Percentiles rank a stretch among this genome's conserved stretches.
phyloP scores from a whole-genome alignment of 2,113 vertebrate species.

The Pongo abelii region DNA sequence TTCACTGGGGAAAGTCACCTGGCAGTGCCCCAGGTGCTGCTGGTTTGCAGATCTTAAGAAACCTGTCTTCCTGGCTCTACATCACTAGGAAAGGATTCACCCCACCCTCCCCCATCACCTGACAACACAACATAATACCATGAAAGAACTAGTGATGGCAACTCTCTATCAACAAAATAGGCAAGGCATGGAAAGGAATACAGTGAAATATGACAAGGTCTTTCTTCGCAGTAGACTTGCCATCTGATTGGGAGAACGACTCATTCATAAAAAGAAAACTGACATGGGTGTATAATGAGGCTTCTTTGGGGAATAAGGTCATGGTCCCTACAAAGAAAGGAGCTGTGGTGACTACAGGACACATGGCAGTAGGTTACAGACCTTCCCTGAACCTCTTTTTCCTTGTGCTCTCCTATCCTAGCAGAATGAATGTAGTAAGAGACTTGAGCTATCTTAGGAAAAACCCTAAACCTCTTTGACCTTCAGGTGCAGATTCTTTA shows the following conservation, averaged over 20 bases:
- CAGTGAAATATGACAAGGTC: constrained; percentile 15
- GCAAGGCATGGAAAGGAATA: neutral
- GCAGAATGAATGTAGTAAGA: neutral
- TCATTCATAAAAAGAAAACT: constrained; percentile 7
- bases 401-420: neutral
- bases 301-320: neutral
- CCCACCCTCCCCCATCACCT: neutral
- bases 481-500: neutral
- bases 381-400: neutral
- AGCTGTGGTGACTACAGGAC: neutral
- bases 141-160: neutral
- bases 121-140: neutral
- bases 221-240: constrained; percentile 30
- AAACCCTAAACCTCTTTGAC: neutral
- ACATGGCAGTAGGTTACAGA: neutral
- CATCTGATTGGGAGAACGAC: constrained; percentile 6
- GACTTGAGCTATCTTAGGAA: neutral
- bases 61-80: neutral
- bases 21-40: neutral
- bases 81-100: constrained; percentile 21
- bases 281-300: neutral
- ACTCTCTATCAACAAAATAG: constrained; percentile 43
- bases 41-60: neutral
- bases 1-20: neutral
- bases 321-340: neutral